These are phyloP conservation scores for Serranus cabrilla DNA, from an alignment of 2,797 vertebrate species.

Conservation along the genomic window DNA sequence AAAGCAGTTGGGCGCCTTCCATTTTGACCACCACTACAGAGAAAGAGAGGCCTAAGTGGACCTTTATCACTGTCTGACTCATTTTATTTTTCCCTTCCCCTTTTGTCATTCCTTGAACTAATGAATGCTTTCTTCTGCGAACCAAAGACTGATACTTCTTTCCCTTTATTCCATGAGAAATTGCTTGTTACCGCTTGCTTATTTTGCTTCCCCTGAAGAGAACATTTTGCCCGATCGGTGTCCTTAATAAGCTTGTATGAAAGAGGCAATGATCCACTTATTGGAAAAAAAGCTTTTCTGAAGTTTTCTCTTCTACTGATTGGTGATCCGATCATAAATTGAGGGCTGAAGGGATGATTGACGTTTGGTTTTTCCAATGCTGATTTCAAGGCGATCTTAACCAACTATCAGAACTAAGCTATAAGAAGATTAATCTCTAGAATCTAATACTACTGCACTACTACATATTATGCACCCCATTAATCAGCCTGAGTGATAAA, in stretches of 20 bases:
- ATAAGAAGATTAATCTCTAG: too few relatives aligned
- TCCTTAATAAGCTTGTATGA: conserved; percentile 5
- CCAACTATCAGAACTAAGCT: too few relatives aligned
- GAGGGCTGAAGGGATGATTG: too few relatives aligned
- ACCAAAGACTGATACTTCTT: not conserved
- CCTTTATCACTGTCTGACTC: conserved; percentile 37
- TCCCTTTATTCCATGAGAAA: not conserved
- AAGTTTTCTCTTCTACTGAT: too few relatives aligned
- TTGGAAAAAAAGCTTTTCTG: not conserved
- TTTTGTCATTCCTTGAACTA: not conserved
- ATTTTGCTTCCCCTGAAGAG: not conserved
- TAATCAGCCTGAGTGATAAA: too few relatives aligned
- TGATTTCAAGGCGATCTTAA: too few relatives aligned
- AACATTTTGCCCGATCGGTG: conserved; percentile 8
- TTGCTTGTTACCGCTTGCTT: not conserved
- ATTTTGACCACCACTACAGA: conserved; percentile 17
- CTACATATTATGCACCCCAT: too few relatives aligned
- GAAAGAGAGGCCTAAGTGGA: conserved; percentile 24
- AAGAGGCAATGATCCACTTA: conserved; percentile 1
- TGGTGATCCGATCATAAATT: too few relatives aligned
- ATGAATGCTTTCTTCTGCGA: not conserved
- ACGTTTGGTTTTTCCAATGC: too few relatives aligned
- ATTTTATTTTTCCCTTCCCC: not conserved
- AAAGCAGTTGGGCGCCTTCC: conserved; percentile 36
- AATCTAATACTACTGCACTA: too few relatives aligned